Evolutionary conservation across 2,797 vertebrate species (phyloP), one percentile per base, ranked within the genome.

Genomic region (Anguilla anguilla): DNA sequence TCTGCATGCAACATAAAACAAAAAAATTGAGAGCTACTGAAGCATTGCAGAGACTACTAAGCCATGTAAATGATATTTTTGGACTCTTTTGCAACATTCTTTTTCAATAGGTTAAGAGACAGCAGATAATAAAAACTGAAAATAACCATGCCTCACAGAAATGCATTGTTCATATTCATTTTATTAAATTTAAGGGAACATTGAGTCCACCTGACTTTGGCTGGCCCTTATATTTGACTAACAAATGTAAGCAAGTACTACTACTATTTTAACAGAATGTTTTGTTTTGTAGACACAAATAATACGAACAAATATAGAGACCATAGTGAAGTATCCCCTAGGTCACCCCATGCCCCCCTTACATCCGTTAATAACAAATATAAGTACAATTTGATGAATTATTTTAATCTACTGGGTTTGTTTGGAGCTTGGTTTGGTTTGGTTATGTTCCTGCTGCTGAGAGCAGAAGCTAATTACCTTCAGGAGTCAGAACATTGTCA

Each of bases 401-500:
- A 69, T 28, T 69, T n/a, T 49, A 51, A 82, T 51, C 19, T 13
- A 15, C 79, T 2, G 46, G 79, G 46, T 82, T 82, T 51, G 46
- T 82, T 49, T n/a, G 79, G 43, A 82, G 46, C 22, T 51, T 51
- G 25, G 22, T 9, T n/a, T 13, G n/a, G 22, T 67, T 67, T 67
- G 22, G 79, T 51, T n/a, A 13, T 17, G 72, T 19, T 89, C 83
- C 88, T 91, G 88, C 90, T 74, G 72, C 85, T 85, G 55, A 57
- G 89, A 67, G 28, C 69, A 85, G 49, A 28, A 91, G 85, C 87
- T 86, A 87, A 87, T 72, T 64, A 82, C 64, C 83, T 90, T 88
- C 85, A 35, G 64, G 86, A 90, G 85, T 89, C 88, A 87, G 77
- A 88, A 87, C 87, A 85, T 91, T 86, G 86, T 89, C 87, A 87